Base-by-base conservation (phyloP, 2,888 invertebrate genomes). In the Drosophila melanocephala region DNA sequence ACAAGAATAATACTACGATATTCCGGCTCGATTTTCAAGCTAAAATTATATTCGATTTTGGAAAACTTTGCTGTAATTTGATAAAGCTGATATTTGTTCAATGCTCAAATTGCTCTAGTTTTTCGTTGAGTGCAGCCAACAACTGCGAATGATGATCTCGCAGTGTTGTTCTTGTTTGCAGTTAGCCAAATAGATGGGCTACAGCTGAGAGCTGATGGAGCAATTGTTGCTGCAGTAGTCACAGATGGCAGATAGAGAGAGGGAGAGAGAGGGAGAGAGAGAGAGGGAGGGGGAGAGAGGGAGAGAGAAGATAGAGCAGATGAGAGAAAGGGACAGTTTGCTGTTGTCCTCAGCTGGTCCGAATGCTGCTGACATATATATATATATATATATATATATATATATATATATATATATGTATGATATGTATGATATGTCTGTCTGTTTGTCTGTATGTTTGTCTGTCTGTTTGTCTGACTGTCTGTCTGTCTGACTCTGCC, bases 301-400 rank as follows among this genome's bases (percentile, higher is more conserved):
- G 6, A 14, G 28, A 69, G 62, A 10, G 10, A 55, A 22, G 42
- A 42, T 44, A 6, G 22, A 44, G 44, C 44, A 22, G 12, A 12
- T 44, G 44, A 44, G 22, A 12, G 22, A 12, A 44, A 5, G 12
- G 22, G 22, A 44, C 75, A 82, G 78, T 83, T 82, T 87, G 84
- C 86, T 66, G 42, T 12, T 32, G 59, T 58, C 52, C 51, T 51
- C 37, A 51, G 28, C 33, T 60, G 28, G 7, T 5, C n/a, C 6
- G 35, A 26, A 35, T 37, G 75, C 56, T 75, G 77, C 66, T 69
- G 66, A 22, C 1, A 22, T 22, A 22, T 22, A 22, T 22, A 22
- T 22, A 22, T 22, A 22, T 22, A 22, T 79, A 69, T 69, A 71
- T 63, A 58, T 19, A n/a, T 2, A 44, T 22, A 39, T 39, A 39